phyloP scores from a whole-genome alignment of 2,797 vertebrate genomes.

The Sitta carolinensis region DNA sequence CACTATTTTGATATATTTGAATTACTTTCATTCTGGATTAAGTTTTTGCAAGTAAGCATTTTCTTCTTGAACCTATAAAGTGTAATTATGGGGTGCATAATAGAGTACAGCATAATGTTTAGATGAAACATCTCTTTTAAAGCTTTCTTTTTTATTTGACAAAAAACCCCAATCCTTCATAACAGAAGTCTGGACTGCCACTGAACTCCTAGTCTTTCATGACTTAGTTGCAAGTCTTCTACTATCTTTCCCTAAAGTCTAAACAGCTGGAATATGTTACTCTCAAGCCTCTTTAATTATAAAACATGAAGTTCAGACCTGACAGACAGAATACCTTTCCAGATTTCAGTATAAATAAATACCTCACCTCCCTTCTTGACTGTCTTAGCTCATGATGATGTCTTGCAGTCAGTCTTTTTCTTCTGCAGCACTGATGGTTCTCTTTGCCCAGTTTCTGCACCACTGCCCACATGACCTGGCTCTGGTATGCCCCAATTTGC shows the following conservation, averaged over 20 bases:
- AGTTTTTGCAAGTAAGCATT: background rate
- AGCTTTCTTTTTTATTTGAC: background rate
- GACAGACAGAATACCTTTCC: background rate
- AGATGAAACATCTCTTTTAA: background rate
- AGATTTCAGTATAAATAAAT: background rate
- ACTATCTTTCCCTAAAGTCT: background rate
- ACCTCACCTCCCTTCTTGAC: background rate
- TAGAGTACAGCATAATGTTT: background rate
- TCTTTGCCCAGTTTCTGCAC: background rate
- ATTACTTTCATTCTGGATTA: background rate
- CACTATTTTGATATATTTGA: background rate
- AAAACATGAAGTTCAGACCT: background rate
- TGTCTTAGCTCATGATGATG: background rate
- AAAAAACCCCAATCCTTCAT: background rate
- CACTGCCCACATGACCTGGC: background rate
- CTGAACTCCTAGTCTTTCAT: background rate
- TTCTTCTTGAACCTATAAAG: background rate
- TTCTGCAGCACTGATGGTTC: background rate
- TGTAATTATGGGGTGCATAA: background rate
- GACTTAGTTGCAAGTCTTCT: background rate
- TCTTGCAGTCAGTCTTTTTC: background rate
- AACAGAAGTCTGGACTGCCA: background rate
- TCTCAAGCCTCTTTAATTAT: background rate
- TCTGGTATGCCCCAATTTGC: background rate
- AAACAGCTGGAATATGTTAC: background rate